Evolutionary conservation across 2,113 vertebrate genomes (phyloP).

Genomic region (Salvelinus alpinus): DNA sequence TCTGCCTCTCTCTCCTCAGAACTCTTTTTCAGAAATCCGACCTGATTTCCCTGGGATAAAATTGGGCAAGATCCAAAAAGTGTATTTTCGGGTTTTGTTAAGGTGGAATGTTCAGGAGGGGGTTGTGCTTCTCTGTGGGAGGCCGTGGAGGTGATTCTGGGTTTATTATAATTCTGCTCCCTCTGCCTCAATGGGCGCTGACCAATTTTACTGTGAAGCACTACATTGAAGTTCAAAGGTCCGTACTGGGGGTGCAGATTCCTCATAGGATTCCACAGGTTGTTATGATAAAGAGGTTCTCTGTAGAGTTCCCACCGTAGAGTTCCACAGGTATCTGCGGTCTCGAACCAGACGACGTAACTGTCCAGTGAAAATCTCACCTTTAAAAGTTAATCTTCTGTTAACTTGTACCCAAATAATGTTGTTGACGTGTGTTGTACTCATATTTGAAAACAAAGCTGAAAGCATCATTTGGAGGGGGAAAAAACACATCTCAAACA

Average conservation of each 20-base stretch:
- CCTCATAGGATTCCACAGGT: not conserved
- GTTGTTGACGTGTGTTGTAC: too few relatives aligned
- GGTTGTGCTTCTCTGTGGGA: not conserved
- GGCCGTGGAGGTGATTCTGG: slow-evolving; percentile 7
- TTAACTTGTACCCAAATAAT: too few relatives aligned
- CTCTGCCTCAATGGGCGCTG: not conserved
- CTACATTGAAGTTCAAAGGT: not conserved
- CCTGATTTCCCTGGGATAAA: slow-evolving; percentile 11
- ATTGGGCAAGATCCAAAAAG: not conserved
- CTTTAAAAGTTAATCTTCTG: too few relatives aligned
- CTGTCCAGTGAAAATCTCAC: too few relatives aligned
- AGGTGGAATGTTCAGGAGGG: slow-evolving; percentile 10
- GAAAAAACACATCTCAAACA: too few relatives aligned
- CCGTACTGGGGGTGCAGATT: not conserved
- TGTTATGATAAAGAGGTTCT: not conserved
- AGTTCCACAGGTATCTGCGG: too few relatives aligned
- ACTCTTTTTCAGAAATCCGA: slow-evolving; percentile 9
- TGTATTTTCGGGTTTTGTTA: slow-evolving; percentile 8
- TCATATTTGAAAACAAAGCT: too few relatives aligned
- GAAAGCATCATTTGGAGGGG: too few relatives aligned
- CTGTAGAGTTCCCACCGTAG: not conserved
- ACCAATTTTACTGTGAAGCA: slow-evolving; percentile 3
- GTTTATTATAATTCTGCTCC: not conserved
- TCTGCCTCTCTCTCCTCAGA: not conserved
- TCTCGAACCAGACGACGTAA: too few relatives aligned